Percentiles rank a stretch among this genome's conserved stretches.
Evolutionary conservation across 2,113 vertebrate genomes (phyloP).

Genomic region (Lepus timidus): DNA sequence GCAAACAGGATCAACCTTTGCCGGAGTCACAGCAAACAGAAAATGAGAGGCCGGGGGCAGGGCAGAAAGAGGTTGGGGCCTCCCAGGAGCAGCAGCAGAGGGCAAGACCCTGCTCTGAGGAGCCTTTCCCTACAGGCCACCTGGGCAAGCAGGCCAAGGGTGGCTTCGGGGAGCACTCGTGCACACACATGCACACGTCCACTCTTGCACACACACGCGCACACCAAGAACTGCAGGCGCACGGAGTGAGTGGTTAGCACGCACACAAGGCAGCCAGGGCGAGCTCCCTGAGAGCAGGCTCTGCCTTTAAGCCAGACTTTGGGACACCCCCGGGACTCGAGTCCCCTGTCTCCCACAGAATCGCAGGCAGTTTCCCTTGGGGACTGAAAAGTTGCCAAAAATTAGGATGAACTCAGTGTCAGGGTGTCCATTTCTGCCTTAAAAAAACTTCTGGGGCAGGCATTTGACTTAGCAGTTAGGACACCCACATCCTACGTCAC

Average conservation of each 20-base stretch:
- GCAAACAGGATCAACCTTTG: neutral
- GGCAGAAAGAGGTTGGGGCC: neutral
- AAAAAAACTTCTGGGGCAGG: too few species aligned
- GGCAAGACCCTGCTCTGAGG: neutral
- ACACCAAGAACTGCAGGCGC: neutral
- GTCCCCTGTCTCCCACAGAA: neutral
- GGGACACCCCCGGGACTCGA: neutral
- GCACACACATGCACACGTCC: accelerated
- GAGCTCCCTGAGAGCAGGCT: neutral
- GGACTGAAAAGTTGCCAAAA: conserved; percentile 9
- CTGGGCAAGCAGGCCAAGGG: too few species aligned
- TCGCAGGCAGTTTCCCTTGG: neutral
- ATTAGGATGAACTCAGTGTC: neutral
- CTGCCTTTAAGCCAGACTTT: neutral
- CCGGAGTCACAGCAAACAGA: neutral
- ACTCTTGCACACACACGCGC: neutral
- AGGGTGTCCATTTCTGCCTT: too few species aligned
- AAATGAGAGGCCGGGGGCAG: neutral
- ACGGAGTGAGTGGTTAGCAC: neutral
- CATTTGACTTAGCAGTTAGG: too few species aligned
- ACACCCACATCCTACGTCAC: too few species aligned
- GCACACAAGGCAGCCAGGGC: neutral
- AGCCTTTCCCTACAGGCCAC: neutral
- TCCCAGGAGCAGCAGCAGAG: neutral
- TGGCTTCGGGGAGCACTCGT: neutral